These are phyloP conservation scores for Torymus aiolomorphi DNA, from an alignment of 2,888 invertebrate species.

Conservation along the genomic window DNA sequence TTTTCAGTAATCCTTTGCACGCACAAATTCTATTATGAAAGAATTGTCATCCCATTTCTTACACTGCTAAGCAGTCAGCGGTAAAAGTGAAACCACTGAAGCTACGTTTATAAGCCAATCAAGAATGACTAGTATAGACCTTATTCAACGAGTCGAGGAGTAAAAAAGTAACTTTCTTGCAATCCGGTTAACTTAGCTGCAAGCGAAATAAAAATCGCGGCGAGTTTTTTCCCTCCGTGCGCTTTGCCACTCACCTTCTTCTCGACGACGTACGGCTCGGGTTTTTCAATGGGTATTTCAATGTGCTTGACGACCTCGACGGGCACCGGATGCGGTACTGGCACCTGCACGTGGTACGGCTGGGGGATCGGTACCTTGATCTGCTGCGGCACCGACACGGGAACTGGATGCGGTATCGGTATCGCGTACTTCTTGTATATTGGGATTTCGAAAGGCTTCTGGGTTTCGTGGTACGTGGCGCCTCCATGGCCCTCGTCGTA, in stretches of 20 bases:
- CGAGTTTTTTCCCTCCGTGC: too few species aligned
- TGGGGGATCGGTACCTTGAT: conserved; percentile 79
- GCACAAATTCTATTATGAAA: too few species aligned
- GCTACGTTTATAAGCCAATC: too few species aligned
- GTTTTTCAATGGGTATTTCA: conserved; percentile 79
- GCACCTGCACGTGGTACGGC: conserved; percentile 79
- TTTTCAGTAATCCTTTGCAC: too few species aligned
- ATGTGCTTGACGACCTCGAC: conserved; percentile 78
- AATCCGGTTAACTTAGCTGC: too few species aligned
- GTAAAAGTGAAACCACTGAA: too few species aligned
- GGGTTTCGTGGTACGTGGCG: conserved; percentile 70
- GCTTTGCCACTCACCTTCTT: conserved; percentile 73
- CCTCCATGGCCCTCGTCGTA: conserved; percentile 63
- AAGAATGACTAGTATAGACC: too few species aligned
- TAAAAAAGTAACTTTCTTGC: too few species aligned
- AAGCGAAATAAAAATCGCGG: too few species aligned
- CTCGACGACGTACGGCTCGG: conserved; percentile 79
- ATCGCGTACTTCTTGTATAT: conserved; percentile 76
- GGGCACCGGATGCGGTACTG: conserved; percentile 73
- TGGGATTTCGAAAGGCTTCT: conserved; percentile 71
- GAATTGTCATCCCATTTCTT: too few species aligned
- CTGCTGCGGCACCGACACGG: conserved; percentile 78
- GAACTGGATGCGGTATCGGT: conserved; percentile 79
- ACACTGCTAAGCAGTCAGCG: too few species aligned
- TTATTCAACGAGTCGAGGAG: too few species aligned